Conservation (phyloP, 2,113 vertebrate genomes). For the Suncus etruscus region DNA sequence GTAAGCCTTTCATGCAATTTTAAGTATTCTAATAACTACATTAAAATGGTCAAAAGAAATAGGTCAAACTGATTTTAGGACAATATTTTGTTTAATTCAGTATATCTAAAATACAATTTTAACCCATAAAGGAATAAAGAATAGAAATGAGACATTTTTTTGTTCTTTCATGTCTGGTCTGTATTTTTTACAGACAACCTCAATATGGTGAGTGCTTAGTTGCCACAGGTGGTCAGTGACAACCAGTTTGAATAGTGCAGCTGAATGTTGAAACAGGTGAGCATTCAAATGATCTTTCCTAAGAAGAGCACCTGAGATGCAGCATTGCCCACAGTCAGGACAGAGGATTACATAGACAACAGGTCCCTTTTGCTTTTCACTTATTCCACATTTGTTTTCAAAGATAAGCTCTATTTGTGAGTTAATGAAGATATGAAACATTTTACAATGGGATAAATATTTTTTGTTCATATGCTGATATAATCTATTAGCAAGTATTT, state of each 20-base stretch:
- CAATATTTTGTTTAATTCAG: neutral
- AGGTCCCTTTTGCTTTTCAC: neutral
- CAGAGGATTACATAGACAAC: too few relatives aligned
- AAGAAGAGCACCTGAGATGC: neutral
- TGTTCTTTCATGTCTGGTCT: neutral
- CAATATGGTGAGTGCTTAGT: too few relatives aligned
- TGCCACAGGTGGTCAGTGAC: neutral
- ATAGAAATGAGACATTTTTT: neutral
- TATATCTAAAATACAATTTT: neutral
- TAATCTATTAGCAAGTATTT: neutral
- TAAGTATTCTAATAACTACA: neutral
- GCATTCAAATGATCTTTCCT: neutral
- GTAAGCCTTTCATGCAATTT: neutral
- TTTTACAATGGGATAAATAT: neutral
- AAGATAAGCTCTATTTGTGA: neutral
- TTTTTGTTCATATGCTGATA: neutral
- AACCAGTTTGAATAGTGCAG: accelerated
- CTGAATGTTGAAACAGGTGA: neutral
- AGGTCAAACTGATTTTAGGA: neutral
- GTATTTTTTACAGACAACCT: accelerated
- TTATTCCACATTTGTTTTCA: neutral
- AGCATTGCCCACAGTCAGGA: neutral
- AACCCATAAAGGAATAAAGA: neutral
- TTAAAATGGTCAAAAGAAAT: neutral
- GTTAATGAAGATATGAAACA: neutral